Percentiles rank a stretch among this genome's conserved stretches.
These are phyloP conservation scores for Chaetorhynchus papuensis DNA, from an alignment of 2,113 vertebrate species.

Conservation along the genomic window DNA sequence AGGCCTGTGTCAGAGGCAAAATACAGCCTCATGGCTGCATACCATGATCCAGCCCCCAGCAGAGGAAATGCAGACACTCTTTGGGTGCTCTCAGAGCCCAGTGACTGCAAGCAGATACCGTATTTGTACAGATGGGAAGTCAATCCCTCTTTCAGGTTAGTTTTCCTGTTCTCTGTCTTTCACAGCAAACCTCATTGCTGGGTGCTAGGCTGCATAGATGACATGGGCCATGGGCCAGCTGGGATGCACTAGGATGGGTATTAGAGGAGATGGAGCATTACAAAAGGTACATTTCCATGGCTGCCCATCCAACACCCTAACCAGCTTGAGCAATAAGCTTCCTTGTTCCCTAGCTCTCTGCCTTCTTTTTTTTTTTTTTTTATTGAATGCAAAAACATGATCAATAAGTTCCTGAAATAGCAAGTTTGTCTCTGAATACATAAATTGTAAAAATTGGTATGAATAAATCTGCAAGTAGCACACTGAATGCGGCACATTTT, in stretches of 20 bases:
- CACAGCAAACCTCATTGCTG: neutral
- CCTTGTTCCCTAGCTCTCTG: neutral
- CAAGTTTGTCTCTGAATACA: constrained; percentile 93
- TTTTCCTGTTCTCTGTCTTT: neutral
- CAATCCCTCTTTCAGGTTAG: neutral
- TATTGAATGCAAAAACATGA: constrained; percentile 44
- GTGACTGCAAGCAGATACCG: neutral
- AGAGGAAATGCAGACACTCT: neutral
- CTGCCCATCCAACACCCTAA: constrained; percentile 45
- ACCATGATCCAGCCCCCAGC: neutral
- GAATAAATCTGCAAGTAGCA: constrained; percentile 95
- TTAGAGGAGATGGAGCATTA: neutral
- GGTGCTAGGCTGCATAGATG: neutral
- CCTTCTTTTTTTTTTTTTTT: neutral
- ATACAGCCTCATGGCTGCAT: neutral
- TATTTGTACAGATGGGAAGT: neutral
- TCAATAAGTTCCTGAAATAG: constrained; percentile 79
- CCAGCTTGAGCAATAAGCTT: neutral
- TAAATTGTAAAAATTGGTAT: constrained; percentile 90
- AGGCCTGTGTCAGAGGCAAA: neutral
- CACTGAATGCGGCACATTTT: constrained; percentile 86
- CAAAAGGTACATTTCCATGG: neutral
- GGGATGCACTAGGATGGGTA: neutral
- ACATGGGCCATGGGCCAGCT: neutral
- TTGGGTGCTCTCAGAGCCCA: neutral